Base-by-base conservation (phyloP, 1,140 invertebrate species). In the Harpegnathos saltator region DNA sequence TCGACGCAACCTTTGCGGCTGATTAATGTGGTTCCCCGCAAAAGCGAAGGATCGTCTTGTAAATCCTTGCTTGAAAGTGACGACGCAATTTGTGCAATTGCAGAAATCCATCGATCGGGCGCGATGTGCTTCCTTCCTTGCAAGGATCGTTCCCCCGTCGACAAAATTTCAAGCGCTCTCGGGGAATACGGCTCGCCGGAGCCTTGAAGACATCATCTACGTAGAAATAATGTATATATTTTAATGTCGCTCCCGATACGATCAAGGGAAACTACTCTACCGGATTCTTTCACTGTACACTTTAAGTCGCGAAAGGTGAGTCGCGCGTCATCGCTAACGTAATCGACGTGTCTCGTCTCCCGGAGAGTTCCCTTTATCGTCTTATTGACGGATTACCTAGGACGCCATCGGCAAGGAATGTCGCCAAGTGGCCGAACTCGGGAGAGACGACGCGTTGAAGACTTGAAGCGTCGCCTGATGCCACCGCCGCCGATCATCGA, bases 211-310 rank as follows among this genome's bases (percentile, higher is more conserved):
- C 19, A 24, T 58, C 56, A 58, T n/a, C 5, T 19, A 29, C 19
- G 9, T 12, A 71, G 26, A 44, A 68, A 74, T 68, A 58, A 74
- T 68, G 17, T 38, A 38, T 85, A n/a, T n/a, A n/a, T 81, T 83
- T 77, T 15, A 85, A 73, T 14, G 24, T 50, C 17, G 15, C 33
- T 24, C 56, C 48, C 9, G 54, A 50, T 38, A 44, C n/a, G 63
- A 85, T 82, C 85, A 82, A 85, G 71, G 71, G 48, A 85, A 85
- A 85, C 78, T 48, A 61, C 59, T 77, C 38, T 14, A 17, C 3
- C 29, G 22, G 22, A 86, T 59, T 84, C 66, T 86, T 72, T 73
- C 33, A 52, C 17, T 19, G 17, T 29, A 52, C 26, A 72, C 77
- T 19, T 68, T 33, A 9, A 4, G 22, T 87, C 86, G 22, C 81